Conservation (phyloP, 2,888 invertebrate species). For the Melikaiella ostensackeni region DNA sequence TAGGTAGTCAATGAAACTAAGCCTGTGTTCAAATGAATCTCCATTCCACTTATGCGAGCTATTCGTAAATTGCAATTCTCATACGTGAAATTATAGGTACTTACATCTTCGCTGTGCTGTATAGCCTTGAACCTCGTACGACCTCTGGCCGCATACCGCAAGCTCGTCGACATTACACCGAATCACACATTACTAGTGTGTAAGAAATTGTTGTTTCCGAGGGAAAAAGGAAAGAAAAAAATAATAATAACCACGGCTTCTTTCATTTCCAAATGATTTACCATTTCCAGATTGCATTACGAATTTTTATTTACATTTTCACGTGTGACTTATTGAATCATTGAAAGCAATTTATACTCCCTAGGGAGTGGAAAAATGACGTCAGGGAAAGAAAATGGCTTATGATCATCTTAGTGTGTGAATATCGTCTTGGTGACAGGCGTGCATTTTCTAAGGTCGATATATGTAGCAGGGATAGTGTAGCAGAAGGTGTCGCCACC, state of each 20-base stretch:
- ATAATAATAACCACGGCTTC: background rate
- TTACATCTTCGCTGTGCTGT: constrained; percentile 15
- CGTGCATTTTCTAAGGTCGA: too few species aligned
- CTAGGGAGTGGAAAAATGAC: too few species aligned
- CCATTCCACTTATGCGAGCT: constrained; percentile 27
- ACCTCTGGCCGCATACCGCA: constrained; percentile 39
- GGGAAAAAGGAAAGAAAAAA: background rate
- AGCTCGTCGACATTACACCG: constrained; percentile 28
- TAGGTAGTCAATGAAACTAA: constrained; percentile 33
- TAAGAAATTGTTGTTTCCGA: constrained; percentile 28
- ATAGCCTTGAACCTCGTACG: constrained; percentile 33
- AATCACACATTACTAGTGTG: constrained; percentile 19
- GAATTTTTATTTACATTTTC: background rate
- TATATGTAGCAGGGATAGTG: too few species aligned
- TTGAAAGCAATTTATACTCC: too few species aligned
- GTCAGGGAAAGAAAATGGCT: too few species aligned
- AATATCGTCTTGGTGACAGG: too few species aligned
- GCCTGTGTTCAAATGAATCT: constrained; percentile 32
- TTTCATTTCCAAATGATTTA: background rate
- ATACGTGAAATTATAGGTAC: constrained; percentile 38
- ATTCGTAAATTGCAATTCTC: constrained; percentile 41
- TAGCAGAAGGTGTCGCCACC: too few species aligned
- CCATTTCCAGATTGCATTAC: background rate
- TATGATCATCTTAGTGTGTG: too few species aligned
- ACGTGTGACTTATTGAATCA: too few species aligned